A percentile compares a stretch with the other conserved stretches of the same genome.
Evolutionary conservation across 2,797 vertebrate genomes (phyloP).

Genomic region (Macrochelys suwanniensis): DNA sequence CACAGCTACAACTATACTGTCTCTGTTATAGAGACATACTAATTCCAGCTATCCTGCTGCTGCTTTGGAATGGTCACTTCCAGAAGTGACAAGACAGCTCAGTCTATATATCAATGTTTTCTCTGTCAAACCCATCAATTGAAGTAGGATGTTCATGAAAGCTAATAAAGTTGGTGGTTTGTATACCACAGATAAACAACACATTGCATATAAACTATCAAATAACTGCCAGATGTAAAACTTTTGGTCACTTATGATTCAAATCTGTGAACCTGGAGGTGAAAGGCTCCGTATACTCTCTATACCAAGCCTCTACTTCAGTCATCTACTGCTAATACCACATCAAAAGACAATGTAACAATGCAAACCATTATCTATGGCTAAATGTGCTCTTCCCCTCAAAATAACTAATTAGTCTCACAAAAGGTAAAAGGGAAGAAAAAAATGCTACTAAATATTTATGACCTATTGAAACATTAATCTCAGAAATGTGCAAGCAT

Average conservation of each 20-base stretch:
- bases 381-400: neutral
- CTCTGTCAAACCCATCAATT: neutral
- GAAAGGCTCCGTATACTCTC: neutral
- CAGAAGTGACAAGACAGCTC: neutral
- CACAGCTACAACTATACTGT: neutral
- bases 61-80: neutral
- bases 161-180: neutral
- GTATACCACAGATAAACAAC: neutral
- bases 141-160: neutral
- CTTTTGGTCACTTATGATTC: neutral
- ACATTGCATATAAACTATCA: neutral
- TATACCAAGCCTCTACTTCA: neutral
- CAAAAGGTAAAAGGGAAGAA: neutral
- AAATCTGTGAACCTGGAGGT: neutral
- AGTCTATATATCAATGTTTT: neutral
- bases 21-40: neutral
- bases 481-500: neutral
- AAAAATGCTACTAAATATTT: constrained; percentile 28
- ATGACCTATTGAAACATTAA: constrained; percentile 16
- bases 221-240: neutral
- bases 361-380: neutral
- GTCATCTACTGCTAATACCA: neutral
- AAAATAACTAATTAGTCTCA: constrained; percentile 5
- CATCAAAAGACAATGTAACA: neutral
- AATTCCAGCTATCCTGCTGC: neutral